Evolutionary conservation across 2,797 vertebrate species (phyloP).

Genomic region (Heliangelus exortis): DNA sequence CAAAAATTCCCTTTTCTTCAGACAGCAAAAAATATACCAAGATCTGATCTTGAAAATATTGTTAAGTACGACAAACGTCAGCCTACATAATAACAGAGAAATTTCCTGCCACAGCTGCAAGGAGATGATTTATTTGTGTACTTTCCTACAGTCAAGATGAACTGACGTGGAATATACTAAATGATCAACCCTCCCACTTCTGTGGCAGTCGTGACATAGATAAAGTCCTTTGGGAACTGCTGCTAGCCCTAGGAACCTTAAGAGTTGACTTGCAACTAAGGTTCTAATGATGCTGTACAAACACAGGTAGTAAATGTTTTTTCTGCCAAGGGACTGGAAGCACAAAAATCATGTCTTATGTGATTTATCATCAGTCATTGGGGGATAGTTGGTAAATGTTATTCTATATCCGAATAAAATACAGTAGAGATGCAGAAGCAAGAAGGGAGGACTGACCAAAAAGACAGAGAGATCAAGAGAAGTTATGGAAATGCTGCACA

Average conservation of each 20-base stretch:
- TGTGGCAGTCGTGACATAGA: neutral
- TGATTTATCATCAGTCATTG: neutral
- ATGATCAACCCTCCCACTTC: neutral
- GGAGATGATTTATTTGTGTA: neutral
- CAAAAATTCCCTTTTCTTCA: neutral
- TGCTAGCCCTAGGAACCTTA: neutral
- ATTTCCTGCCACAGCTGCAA: neutral
- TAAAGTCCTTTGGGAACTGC: neutral
- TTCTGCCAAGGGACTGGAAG: neutral
- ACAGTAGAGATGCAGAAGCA: neutral
- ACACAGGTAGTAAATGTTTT: rapidly evolving
- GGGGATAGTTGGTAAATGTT: neutral
- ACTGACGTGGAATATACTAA: neutral
- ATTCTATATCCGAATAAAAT: neutral
- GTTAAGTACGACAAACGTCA: neutral
- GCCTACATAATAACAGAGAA: neutral
- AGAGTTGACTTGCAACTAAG: neutral
- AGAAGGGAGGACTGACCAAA: neutral
- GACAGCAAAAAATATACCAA: neutral
- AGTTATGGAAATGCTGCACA: neutral
- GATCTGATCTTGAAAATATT: neutral
- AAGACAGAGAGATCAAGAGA: neutral
- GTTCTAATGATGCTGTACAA: neutral
- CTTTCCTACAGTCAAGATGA: neutral
- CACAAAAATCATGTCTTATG: neutral